Evolutionary conservation across 1,140 invertebrate genomes (phyloP).

Genomic region (Megalopta genalis): DNA sequence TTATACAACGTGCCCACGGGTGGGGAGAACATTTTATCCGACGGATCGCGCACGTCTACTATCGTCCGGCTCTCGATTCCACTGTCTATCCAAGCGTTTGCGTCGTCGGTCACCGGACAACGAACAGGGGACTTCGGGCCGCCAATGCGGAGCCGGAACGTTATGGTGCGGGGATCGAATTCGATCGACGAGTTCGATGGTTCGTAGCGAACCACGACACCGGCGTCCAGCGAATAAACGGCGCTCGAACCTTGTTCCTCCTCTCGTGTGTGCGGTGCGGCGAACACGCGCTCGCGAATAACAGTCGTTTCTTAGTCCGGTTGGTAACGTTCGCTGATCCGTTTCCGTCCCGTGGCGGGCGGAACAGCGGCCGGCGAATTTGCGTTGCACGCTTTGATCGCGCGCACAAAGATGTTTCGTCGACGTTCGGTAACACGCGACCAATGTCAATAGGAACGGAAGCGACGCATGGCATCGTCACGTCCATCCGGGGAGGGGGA

Average conservation of each 20-base stretch:
- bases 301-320: not conserved
- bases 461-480: conserved; percentile 67
- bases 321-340: not conserved
- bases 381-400: conserved; percentile 41
- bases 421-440: conserved; percentile 57
- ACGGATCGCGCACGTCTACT: conserved; percentile 51
- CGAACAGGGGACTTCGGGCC: too few relatives aligned
- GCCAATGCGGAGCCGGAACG: too few relatives aligned
- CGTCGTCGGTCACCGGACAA: not conserved
- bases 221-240: not conserved
- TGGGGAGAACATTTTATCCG: conserved; percentile 48
- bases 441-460: conserved; percentile 65
- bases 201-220: not conserved
- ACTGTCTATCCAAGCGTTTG: not conserved
- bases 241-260: not conserved
- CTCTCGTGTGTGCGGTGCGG: too few relatives aligned
- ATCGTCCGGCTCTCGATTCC: not conserved
- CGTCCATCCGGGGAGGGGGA: conserved; percentile 39
- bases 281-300: not conserved
- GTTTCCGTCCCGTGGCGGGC: conserved; percentile 25
- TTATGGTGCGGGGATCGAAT: not conserved
- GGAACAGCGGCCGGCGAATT: conserved; percentile 42
- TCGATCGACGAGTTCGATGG: conserved; percentile 2
- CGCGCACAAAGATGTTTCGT: conserved; percentile 49
- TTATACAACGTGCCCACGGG: conserved; percentile 11